Conservation (phyloP, 2,797 vertebrate species). For the Microtus californicus region DNA sequence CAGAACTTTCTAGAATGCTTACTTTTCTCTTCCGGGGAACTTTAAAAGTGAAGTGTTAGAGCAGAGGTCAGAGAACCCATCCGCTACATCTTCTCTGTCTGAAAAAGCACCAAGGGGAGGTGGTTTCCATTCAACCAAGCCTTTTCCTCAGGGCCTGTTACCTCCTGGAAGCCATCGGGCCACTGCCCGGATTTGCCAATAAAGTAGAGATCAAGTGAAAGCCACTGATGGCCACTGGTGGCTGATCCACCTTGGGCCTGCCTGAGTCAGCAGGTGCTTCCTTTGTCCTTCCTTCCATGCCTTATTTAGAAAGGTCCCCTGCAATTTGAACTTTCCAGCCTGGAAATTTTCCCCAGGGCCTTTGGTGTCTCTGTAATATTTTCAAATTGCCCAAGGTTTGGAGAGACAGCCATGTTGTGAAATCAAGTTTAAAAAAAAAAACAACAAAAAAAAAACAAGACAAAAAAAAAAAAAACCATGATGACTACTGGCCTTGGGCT, state of each 20-base stretch:
- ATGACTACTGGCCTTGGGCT: not conserved
- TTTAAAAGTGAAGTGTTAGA: slow-evolving; percentile 8
- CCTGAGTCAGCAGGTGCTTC: not conserved
- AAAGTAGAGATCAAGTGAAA: not conserved
- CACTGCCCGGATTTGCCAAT: not conserved
- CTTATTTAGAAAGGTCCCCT: slow-evolving; percentile 6
- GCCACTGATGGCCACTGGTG: not conserved
- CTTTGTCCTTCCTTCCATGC: not conserved
- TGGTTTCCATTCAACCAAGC: not conserved
- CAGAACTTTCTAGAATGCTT: slow-evolving; percentile 36
- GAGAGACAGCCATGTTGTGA: slow-evolving; percentile 66
- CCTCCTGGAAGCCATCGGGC: not conserved
- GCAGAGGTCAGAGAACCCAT: not conserved
- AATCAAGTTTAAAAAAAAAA: slow-evolving; percentile 53
- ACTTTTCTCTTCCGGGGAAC: not conserved
- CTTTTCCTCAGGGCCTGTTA: not conserved
- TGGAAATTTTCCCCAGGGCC: slow-evolving; percentile 71
- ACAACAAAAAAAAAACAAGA: no score
- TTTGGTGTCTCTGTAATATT: slow-evolving; percentile 76
- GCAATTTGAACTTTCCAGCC: slow-evolving; percentile 48
- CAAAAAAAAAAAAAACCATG: not conserved
- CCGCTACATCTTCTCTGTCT: not conserved
- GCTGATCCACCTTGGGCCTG: not conserved
- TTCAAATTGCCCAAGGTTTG: slow-evolving; percentile 75
- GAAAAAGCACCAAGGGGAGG: not conserved